Conservation (phyloP, 2,888 invertebrate species). For the Zaprionus obscuricornis region DNA sequence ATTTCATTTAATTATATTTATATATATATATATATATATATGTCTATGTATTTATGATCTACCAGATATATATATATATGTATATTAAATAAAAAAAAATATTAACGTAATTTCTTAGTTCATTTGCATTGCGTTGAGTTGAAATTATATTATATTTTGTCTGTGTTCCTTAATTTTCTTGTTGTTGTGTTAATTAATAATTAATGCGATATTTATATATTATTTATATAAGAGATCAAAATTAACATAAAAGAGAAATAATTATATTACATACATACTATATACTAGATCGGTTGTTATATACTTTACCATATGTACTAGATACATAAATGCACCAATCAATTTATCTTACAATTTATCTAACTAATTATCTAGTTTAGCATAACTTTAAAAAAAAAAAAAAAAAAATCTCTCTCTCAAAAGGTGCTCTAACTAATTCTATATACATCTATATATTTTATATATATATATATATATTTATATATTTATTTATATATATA, state of each 20-base stretch:
- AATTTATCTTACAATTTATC: constrained; percentile 11
- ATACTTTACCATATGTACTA: constrained; percentile 21
- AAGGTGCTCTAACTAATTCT: neutral
- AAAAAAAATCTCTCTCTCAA: too few relatives aligned
- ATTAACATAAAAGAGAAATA: too few relatives aligned
- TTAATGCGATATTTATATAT: too few relatives aligned
- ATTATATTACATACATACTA: too few relatives aligned
- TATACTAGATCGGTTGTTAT: constrained; percentile 19
- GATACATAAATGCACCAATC: constrained; percentile 19
- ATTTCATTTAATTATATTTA: constrained; percentile 51
- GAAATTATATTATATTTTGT: too few relatives aligned
- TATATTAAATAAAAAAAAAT: constrained; percentile 5
- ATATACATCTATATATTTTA: neutral
- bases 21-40: constrained; percentile 28
- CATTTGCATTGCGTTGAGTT: constrained; percentile 32
- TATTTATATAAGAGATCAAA: too few relatives aligned
- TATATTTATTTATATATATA: neutral
- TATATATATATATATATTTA: neutral
- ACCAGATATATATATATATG: constrained; percentile 29
- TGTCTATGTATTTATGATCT: constrained; percentile 37
- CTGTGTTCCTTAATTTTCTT: neutral
- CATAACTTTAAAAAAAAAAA: constrained; percentile 15
- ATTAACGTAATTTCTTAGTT: constrained; percentile 17
- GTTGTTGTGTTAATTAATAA: constrained; percentile 11
- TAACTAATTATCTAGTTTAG: constrained; percentile 18